These are phyloP conservation scores for Patiria miniata DNA, from an alignment of 35 echinoderm and acorn worm species.

Conservation along the genomic window DNA sequence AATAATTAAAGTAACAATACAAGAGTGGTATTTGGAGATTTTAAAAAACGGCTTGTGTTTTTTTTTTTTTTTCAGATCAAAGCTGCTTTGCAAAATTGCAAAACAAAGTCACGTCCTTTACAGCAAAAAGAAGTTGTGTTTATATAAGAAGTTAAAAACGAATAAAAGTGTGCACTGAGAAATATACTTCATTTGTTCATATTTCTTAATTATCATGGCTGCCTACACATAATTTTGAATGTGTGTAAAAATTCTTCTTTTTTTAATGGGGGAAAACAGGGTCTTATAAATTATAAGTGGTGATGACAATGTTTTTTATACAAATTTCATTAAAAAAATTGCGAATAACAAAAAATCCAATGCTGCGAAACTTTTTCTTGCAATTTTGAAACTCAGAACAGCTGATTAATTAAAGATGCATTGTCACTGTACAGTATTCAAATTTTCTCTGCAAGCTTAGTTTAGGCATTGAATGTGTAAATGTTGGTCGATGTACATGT, in stretches of 20 bases:
- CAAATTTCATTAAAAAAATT: background rate
- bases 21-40: too few relatives aligned
- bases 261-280: too few relatives aligned
- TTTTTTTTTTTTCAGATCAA: too few relatives aligned
- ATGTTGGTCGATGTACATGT: background rate
- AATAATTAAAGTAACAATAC: too few relatives aligned
- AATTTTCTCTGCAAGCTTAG: background rate
- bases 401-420: background rate
- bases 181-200: too few relatives aligned
- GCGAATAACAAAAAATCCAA: background rate
- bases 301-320: background rate
- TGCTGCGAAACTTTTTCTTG: background rate
- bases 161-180: too few relatives aligned
- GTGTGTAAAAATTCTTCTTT: too few relatives aligned
- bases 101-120: background rate
- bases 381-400: background rate
- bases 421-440: constrained; percentile 7
- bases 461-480: constrained; percentile 5
- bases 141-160: background rate
- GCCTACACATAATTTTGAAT: too few relatives aligned
- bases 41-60: too few relatives aligned
- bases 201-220: too few relatives aligned
- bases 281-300: background rate
- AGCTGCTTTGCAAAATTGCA: too few relatives aligned
- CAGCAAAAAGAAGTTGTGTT: background rate